Conservation (phyloP, 2,888 invertebrate species). For the Argynnis bischoffii region DNA sequence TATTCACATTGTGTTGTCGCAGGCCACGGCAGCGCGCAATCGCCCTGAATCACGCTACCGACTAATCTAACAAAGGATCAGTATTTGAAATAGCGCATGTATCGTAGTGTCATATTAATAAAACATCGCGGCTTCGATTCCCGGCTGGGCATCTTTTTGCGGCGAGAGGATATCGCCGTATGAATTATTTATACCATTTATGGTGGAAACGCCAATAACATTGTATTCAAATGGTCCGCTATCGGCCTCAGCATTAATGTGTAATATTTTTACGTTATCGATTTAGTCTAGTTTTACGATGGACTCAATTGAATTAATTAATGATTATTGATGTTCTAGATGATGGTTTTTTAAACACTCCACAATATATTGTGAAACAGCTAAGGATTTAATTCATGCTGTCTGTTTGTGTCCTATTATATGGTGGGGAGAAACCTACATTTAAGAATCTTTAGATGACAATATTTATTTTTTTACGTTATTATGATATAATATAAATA, state of each 20-base stretch:
- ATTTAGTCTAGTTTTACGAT: slow-evolving; percentile 8
- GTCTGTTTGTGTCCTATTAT: too few relatives aligned
- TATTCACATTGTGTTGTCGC: slow-evolving; percentile 23
- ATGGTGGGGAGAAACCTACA: too few relatives aligned
- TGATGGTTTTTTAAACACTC: too few relatives aligned
- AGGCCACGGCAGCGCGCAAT: slow-evolving; percentile 2
- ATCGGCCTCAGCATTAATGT: slow-evolving; percentile 19
- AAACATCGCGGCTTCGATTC: slow-evolving; percentile 46
- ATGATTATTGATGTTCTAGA: background rate
- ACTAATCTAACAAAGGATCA: slow-evolving; percentile 31
- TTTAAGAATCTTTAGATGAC: too few relatives aligned
- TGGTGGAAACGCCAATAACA: slow-evolving; percentile 48
- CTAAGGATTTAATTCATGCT: too few relatives aligned
- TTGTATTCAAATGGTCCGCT: slow-evolving; percentile 51
- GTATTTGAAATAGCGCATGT: slow-evolving; percentile 37
- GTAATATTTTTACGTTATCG: slow-evolving; percentile 4
- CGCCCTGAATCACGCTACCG: slow-evolving; percentile 17
- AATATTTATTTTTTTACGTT: too few relatives aligned
- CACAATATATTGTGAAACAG: too few relatives aligned
- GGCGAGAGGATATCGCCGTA: slow-evolving; percentile 41
- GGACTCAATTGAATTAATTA: slow-evolving; percentile 8
- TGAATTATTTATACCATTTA: slow-evolving; percentile 53
- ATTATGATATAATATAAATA: too few relatives aligned
- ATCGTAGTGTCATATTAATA: slow-evolving; percentile 48
- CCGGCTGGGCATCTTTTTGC: slow-evolving; percentile 45